Base-by-base conservation (phyloP, 1,140 invertebrate species). In the Euglossa dilemma region DNA sequence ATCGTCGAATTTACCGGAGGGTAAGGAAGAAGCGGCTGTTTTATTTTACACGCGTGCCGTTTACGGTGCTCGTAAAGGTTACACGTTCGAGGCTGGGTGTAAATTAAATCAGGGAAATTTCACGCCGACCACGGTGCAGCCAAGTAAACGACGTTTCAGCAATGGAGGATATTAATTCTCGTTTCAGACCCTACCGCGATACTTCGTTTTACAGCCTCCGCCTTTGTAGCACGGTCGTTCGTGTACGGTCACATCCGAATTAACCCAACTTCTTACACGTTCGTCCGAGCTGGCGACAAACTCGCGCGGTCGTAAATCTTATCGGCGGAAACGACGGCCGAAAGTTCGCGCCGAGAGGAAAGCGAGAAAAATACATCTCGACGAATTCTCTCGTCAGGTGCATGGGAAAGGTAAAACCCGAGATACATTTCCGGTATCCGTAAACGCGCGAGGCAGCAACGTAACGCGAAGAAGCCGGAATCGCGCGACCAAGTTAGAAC, bases 401-500 rank as follows among this genome's bases (percentile, higher is more conserved):
- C 50, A 0, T 52, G 1, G 5, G 50, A 52, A n/a, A 14, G 5
- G 16, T 23, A 57, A 57, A 57, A 23, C 20, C 12, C 20, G 7
- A 7, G 7, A 23, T n/a, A n/a, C 20, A 23, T 7, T 57, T 20
- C 36, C 36, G 23, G 6, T 12, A 9, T 20, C 6, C 12, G 20
- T 20, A 66, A 45, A 28, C 6, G 18, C 6, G 18, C n/a, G 45
- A 66, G 45, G 9, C 43, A 45, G 23, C 18, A 9, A 23, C 11
- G 20, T 23, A 45, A 66, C 20, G 36, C 0, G 16, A 66, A 23
- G 6, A 16, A 43, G 12, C 4, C 2, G 1, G 45, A 45, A 66
- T 25, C 45, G 43, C 16, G 16, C 7, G 43, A 47, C 45, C 6
- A 69, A 66, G 50, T 20, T 84, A 77, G 77, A 84, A 84, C 23